These are phyloP conservation scores for Pristionchus japonicus DNA, from an alignment of 2,888 invertebrate species.

Conservation along the genomic window DNA sequence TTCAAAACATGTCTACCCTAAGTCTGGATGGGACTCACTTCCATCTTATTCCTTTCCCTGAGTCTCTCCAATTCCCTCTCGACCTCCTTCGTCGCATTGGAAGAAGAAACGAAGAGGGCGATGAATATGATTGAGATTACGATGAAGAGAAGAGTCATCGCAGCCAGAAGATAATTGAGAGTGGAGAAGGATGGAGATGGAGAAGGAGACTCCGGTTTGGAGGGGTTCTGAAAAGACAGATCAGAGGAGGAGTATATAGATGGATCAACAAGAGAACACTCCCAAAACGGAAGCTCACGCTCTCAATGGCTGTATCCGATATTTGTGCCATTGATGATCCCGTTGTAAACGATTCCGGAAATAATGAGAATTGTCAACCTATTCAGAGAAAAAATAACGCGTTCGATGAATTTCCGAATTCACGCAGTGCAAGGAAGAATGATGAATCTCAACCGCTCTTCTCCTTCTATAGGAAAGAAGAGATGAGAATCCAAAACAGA, in stretches of 20 bases:
- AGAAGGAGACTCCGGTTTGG: neutral
- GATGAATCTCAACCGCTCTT: no score
- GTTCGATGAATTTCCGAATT: no score
- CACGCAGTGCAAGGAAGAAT: no score
- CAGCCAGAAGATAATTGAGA: neutral
- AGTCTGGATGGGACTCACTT: no score
- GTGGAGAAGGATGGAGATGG: neutral
- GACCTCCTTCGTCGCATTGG: neutral
- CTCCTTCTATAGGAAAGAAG: no score
- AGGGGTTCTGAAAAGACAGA: neutral
- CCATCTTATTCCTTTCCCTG: no score
- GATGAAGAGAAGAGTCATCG: neutral
- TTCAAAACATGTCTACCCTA: no score
- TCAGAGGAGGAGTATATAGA: no score
- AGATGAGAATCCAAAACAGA: neutral
- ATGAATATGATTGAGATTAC: neutral
- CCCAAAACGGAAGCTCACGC: neutral
- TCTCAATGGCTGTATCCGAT: neutral
- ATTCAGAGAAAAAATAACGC: no score
- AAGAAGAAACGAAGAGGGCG: neutral
- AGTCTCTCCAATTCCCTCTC: conserved; percentile 8
- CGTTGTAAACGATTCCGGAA: neutral
- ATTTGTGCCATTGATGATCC: neutral
- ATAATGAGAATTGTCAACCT: no score
- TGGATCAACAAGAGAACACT: no score